phyloP scores from a whole-genome alignment of 2,888 invertebrate genomes.

The Heliconius charithonia region DNA sequence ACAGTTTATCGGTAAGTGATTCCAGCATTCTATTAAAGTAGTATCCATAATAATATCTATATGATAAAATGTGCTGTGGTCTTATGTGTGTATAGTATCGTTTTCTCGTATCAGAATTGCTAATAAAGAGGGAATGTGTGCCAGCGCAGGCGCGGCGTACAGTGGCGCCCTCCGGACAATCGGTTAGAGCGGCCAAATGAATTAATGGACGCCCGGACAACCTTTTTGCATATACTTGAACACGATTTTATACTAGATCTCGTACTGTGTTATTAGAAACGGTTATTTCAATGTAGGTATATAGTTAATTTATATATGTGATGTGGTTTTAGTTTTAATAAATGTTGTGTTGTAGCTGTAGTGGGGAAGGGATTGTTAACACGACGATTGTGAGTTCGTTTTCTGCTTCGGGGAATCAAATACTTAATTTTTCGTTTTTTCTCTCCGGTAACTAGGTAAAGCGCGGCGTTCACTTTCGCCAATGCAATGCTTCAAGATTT shows the following conservation, averaged over 20 bases:
- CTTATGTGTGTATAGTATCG: constrained; percentile 73
- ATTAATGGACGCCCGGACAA: constrained; percentile 46
- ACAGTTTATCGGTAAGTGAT: constrained; percentile 69
- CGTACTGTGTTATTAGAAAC: constrained; percentile 31
- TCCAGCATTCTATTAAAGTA: constrained; percentile 72
- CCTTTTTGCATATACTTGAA: constrained; percentile 43
- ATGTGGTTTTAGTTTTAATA: constrained; percentile 8
- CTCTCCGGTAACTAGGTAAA: too few species aligned
- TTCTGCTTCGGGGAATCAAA: too few species aligned
- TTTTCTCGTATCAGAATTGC: constrained; percentile 81
- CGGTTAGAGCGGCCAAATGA: constrained; percentile 49
- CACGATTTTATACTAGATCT: constrained; percentile 32
- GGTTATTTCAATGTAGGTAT: constrained; percentile 19
- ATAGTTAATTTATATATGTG: constrained; percentile 18
- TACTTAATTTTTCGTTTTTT: too few species aligned
- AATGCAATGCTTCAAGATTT: too few species aligned
- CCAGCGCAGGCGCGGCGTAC: constrained; percentile 49
- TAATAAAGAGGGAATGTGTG: constrained; percentile 78
- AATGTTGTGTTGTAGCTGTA: not conserved
- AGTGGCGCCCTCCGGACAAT: constrained; percentile 64
- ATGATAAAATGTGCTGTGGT: constrained; percentile 73
- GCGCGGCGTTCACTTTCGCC: too few species aligned
- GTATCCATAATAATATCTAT: constrained; percentile 65
- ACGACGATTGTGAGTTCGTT: too few species aligned
- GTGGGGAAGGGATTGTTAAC: not conserved